phyloP scores from a whole-genome alignment of 2,113 vertebrate genomes.

The Chamaea fasciata region DNA sequence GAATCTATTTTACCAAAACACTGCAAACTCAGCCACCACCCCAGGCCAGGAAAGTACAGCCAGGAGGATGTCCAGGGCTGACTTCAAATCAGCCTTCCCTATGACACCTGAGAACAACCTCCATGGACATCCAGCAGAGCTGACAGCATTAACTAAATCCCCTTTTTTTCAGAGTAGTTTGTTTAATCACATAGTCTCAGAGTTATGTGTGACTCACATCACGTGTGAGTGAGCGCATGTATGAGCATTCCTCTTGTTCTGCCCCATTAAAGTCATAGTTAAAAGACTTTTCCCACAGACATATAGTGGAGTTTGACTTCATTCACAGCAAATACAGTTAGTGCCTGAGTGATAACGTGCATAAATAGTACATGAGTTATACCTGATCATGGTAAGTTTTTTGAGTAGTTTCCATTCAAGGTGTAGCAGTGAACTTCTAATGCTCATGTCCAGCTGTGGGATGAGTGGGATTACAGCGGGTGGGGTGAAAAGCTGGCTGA shows the following conservation, averaged over 20 bases:
- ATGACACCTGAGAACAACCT: not conserved
- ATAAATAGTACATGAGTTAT: not conserved
- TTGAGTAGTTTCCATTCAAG: not conserved
- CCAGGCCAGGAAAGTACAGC: accelerated
- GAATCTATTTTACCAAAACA: not conserved
- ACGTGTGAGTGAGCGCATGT: not conserved
- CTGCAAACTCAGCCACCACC: not conserved
- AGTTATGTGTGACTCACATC: not conserved
- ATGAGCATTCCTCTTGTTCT: not conserved
- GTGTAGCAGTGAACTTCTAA: not conserved
- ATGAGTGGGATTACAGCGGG: not conserved
- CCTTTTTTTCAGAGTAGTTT: not conserved
- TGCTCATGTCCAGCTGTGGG: accelerated
- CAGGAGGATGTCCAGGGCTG: not conserved
- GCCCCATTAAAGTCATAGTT: not conserved
- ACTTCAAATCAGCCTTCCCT: not conserved
- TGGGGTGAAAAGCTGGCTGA: not conserved
- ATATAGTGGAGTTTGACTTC: not conserved
- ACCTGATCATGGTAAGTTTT: not conserved
- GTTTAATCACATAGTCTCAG: not conserved
- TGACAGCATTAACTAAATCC: not conserved
- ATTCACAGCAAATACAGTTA: not conserved
- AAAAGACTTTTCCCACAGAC: not conserved
- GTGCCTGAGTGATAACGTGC: not conserved
- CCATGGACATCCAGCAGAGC: not conserved